These are phyloP conservation scores for Magallana angulata DNA, from an alignment of 1,140 invertebrate species.

Conservation along the genomic window DNA sequence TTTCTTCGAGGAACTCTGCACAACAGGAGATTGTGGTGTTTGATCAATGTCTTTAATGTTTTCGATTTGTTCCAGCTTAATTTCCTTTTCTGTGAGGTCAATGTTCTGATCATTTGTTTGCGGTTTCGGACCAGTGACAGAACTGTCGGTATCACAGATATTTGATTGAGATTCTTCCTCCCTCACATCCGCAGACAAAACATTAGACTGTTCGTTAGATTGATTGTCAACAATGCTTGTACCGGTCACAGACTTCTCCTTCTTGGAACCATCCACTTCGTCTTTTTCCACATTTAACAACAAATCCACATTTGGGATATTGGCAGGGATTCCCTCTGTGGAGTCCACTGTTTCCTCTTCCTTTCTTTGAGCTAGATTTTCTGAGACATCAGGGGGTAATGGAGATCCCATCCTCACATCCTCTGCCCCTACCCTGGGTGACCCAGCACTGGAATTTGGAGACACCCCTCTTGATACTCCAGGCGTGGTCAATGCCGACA, in stretches of 20 bases:
- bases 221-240: not conserved
- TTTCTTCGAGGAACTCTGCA: not conserved
- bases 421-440: not conserved
- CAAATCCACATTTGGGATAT: not conserved
- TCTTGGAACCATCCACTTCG: slow-evolving; percentile 45
- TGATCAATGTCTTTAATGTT: not conserved
- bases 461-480: not conserved
- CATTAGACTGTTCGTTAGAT: not conserved
- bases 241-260: not conserved
- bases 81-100: not conserved
- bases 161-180: slow-evolving; percentile 21
- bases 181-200: not conserved
- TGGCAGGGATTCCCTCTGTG: not conserved
- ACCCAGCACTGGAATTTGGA: not conserved
- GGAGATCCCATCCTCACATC: not conserved
- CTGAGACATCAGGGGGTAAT: not conserved
- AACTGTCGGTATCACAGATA: slow-evolving; percentile 20
- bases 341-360: not conserved
- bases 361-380: not conserved
- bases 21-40: not conserved
- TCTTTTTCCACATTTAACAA: not conserved
- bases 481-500: slow-evolving; percentile 3
- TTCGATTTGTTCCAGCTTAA: not conserved
- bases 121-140: not conserved
- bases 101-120: not conserved